These are phyloP conservation scores for Reticulitermes lucifugus DNA, from an alignment of 2,888 invertebrate genomes.

Conservation along the genomic window DNA sequence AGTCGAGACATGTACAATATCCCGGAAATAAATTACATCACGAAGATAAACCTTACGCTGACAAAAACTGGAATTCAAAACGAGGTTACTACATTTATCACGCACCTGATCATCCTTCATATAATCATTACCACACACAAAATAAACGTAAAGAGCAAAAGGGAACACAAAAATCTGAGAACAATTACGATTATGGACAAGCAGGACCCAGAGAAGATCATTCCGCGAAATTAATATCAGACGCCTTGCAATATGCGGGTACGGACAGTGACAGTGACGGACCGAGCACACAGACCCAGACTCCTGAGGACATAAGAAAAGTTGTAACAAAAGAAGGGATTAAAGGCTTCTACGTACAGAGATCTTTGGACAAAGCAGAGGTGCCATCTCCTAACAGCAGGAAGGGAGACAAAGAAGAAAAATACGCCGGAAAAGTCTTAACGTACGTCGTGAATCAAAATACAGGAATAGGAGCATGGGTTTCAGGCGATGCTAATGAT, in stretches of 20 bases:
- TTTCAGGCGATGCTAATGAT: not conserved
- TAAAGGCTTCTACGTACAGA: constrained; percentile 18
- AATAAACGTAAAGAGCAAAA: not conserved
- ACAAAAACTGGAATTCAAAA: not conserved
- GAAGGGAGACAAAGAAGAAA: not conserved
- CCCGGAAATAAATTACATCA: not conserved
- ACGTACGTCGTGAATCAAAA: constrained; percentile 38
- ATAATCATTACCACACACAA: not conserved
- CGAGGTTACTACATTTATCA: not conserved
- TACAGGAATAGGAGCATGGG: constrained; percentile 39
- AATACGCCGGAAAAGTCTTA: not conserved
- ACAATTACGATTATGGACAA: not conserved
- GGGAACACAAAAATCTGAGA: not conserved
- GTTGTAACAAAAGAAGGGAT: not conserved
- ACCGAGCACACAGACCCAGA: not conserved
- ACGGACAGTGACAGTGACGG: not conserved
- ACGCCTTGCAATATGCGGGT: not conserved
- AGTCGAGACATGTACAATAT: not conserved
- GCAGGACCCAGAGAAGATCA: not conserved
- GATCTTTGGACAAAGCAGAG: not conserved
- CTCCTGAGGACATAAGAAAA: not conserved
- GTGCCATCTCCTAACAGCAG: not conserved
- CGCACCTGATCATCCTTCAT: not conserved
- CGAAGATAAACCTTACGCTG: not conserved
- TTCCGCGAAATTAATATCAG: not conserved